These are phyloP conservation scores for Mimumesa dahlbomi DNA, from an alignment of 2,888 invertebrate genomes.

Conservation along the genomic window DNA sequence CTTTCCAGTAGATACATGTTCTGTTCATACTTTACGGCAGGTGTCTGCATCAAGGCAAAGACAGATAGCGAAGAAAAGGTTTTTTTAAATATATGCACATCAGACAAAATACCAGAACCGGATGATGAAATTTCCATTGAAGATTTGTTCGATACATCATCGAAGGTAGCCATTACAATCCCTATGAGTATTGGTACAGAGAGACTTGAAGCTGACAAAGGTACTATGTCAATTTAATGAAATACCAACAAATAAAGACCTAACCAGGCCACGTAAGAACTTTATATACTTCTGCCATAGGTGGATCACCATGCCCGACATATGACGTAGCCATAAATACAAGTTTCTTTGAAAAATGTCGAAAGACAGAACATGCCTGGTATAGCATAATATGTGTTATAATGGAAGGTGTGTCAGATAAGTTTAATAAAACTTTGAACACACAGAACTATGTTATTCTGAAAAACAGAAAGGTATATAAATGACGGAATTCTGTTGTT, in stretches of 20 bases:
- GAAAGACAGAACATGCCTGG: slow-evolving; percentile 86
- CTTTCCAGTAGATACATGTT: too few species aligned
- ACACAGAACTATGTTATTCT: slow-evolving; percentile 86
- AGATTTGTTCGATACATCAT: slow-evolving; percentile 73
- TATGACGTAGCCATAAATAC: slow-evolving; percentile 93
- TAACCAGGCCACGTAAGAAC: not conserved
- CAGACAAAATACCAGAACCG: slow-evolving; percentile 88
- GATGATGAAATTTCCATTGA: slow-evolving; percentile 79
- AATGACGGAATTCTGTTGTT: too few species aligned
- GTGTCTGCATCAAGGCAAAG: slow-evolving; percentile 89
- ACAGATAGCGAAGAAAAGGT: slow-evolving; percentile 85
- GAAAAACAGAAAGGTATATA: slow-evolving; percentile 84
- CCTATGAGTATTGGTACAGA: slow-evolving; percentile 96
- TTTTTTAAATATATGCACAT: slow-evolving; percentile 93
- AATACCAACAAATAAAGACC: not conserved
- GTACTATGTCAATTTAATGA: slow-evolving; percentile 66
- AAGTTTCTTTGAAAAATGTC: slow-evolving; percentile 88
- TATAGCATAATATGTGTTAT: slow-evolving; percentile 90
- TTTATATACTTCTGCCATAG: slow-evolving; percentile 19
- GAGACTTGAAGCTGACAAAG: slow-evolving; percentile 89
- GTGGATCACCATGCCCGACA: slow-evolving; percentile 84
- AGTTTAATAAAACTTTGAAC: slow-evolving; percentile 87
- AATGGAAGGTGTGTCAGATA: slow-evolving; percentile 89
- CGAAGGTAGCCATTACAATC: slow-evolving; percentile 89
- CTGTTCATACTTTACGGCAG: slow-evolving; percentile 78